Evolutionary conservation across 2,888 invertebrate species (phyloP).

Genomic region (Koerneria pararmatus): DNA sequence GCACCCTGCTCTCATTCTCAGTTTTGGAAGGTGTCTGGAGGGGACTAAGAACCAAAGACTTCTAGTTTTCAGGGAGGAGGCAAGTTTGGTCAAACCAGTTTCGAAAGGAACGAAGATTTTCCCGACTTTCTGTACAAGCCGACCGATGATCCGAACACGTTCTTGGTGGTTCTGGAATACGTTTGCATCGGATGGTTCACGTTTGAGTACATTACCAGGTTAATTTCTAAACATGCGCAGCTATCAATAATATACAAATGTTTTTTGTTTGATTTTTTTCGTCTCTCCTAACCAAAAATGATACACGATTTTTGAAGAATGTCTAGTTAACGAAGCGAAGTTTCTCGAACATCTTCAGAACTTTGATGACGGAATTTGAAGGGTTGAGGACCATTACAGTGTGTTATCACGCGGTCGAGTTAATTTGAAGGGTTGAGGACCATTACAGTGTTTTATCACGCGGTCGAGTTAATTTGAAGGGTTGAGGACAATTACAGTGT

Average conservation of each 20-base stretch:
- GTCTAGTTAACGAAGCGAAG: too few species aligned
- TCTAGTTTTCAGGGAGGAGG: neutral
- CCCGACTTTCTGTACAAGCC: constrained; percentile 33
- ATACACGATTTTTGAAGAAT: too few species aligned
- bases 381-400: too few species aligned
- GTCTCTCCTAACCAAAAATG: too few species aligned
- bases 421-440: too few species aligned
- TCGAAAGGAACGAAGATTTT: neutral
- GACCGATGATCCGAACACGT: constrained; percentile 46
- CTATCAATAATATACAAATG: neutral
- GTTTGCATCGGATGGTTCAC: constrained; percentile 59
- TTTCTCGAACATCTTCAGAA: too few species aligned
- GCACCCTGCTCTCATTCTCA: neutral
- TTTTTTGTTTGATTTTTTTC: neutral
- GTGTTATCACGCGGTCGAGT: too few species aligned
- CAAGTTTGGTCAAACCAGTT: neutral
- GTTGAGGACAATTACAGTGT: too few species aligned
- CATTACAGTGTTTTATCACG: too few species aligned
- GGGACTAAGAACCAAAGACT: neutral
- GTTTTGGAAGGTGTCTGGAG: neutral
- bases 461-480: too few species aligned
- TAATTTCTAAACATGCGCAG: neutral
- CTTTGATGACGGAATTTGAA: too few species aligned
- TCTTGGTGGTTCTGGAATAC: constrained; percentile 49
- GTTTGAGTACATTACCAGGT: constrained; percentile 49